phyloP scores from a whole-genome alignment of 2,888 invertebrate genomes.

The Leucophenga maculata region DNA sequence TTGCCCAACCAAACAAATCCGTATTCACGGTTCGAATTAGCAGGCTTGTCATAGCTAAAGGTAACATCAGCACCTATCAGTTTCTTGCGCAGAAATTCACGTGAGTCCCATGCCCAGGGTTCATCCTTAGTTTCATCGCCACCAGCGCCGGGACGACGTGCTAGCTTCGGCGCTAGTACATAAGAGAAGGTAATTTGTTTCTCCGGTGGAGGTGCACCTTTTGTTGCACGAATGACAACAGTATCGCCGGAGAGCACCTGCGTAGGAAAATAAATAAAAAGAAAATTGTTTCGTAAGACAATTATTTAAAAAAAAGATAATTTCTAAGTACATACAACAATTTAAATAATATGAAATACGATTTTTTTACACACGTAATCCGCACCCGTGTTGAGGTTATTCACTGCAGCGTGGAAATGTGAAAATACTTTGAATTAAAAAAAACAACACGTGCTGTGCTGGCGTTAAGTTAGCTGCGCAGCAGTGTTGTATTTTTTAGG shows the following conservation, averaged over 20 bases:
- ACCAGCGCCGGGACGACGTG: constrained; percentile 78
- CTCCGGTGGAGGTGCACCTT: constrained; percentile 92
- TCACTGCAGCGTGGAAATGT: constrained; percentile 5
- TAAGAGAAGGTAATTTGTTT: constrained; percentile 92
- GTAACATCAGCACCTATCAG: constrained; percentile 91
- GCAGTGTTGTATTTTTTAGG: constrained; percentile 35
- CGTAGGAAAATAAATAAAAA: too few species aligned
- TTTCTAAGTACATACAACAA: constrained; percentile 11
- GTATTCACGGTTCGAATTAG: constrained; percentile 89
- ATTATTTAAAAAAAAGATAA: constrained; percentile 47
- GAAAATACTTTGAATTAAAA: constrained; percentile 26
- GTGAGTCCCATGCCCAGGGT: constrained; percentile 97
- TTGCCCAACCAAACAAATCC: constrained; percentile 89
- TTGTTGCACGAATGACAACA: constrained; percentile 89
- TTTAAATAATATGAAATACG: not conserved
- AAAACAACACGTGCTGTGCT: constrained; percentile 36
- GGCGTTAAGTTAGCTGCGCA: constrained; percentile 15
- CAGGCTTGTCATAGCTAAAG: constrained; percentile 88
- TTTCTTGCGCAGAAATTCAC: constrained; percentile 94
- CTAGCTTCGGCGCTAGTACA: constrained; percentile 93
- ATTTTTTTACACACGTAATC: constrained; percentile 11
- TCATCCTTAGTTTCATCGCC: constrained; percentile 86
- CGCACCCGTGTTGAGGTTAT: constrained; percentile 11
- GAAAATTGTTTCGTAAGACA: too few species aligned
- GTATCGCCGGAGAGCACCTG: constrained; percentile 98